Base-by-base conservation (phyloP, 2,888 invertebrate species). In the Siphlonurus alternatus region DNA sequence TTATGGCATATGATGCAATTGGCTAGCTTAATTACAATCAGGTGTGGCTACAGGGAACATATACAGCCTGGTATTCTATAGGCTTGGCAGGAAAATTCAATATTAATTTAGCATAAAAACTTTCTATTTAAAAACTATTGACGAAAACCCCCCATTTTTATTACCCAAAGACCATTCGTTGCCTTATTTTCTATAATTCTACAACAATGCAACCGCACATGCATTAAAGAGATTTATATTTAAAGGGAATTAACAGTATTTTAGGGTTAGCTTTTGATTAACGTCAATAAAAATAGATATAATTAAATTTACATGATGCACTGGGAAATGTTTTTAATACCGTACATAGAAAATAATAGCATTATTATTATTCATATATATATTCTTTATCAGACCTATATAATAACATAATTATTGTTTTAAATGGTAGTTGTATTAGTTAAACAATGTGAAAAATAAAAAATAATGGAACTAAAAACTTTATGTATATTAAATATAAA, bases 121-220 rank as follows among this genome's bases (percentile, higher is more conserved):
- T 38, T 38, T 38, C 7, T 38, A 10, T 38, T 38, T 38, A 10
- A 5, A 38, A 38, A 38, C 15, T 10, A 5, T 38, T 38, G 15
- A 38, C 38, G 38, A 15, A 38, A 38, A 38, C 5, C 5, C 15
- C 38, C 5, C 38, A 10, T 38, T 38, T 10, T 38, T 38, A 10
- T 38, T 38, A 15, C 7, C 15, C 5, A 15, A 38, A 38, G 15
- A 38, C 15, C 15, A 15, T 38, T 38, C 15, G 5, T 38, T 38
- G 38, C 38, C 38, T 38, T 38, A 38, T 38, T 38, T 38, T 38
- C 38, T 38, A 56, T 56, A 56, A 56, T 56, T 10, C 20, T 20
- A 7, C 56, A 3, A n/a, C 56, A 20, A 56, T 56, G 56, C 56
- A 56, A n/a, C 56, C 56, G 56, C 56, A 56, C 56, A 56, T 56